Evolutionary conservation across 1,140 invertebrate species (phyloP), one percentile per base, ranked within the genome.

Genomic region (Phymorhynchus buccinoides): DNA sequence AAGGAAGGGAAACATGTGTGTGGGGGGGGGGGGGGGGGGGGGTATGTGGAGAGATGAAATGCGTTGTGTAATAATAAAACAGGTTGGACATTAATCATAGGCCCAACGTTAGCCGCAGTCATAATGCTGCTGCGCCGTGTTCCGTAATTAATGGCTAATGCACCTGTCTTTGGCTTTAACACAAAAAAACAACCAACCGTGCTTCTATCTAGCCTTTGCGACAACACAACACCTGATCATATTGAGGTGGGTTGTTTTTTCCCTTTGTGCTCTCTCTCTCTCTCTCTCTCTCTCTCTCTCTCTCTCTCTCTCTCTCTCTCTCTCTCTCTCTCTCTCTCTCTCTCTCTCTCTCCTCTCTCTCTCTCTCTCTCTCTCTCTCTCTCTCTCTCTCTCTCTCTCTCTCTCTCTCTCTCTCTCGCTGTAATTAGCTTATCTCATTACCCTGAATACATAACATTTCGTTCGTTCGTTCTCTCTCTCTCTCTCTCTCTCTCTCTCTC

Each of bases 281-380:
- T 71, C 30, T 71, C 30, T 71, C 68, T 71, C 68, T 71, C 68
- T 71, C 68, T 71, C 68, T 71, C 68, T 71, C 68, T 71, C 68
- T 71, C 68, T 71, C 68, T 71, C 68, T 71, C 68, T 71, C 68
- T 71, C 68, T 71, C 68, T 71, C 68, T 71, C 68, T 71, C 68
- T 71, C 30, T 71, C 68, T 71, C 30, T 71, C 30, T 71, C 68
- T 71, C 30, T 71, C 68, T 71, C 30, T 71, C 68, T 71, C 68
- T 71, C 68, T 71, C 0, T 32, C n/a, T 35, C 6, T 35, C 68
- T 35, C 0, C 18, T 3, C 6, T 9, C 68, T 32, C 68, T 35
- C 7, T 14, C 56, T 62, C 56, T 18, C 7, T 22, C 56, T 0
- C 56, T 22, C 6, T 22, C 56, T 22, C 22, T 22, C 56, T 22